Conservation (phyloP, 2,888 invertebrate species). For the Chelonus formosanus region DNA sequence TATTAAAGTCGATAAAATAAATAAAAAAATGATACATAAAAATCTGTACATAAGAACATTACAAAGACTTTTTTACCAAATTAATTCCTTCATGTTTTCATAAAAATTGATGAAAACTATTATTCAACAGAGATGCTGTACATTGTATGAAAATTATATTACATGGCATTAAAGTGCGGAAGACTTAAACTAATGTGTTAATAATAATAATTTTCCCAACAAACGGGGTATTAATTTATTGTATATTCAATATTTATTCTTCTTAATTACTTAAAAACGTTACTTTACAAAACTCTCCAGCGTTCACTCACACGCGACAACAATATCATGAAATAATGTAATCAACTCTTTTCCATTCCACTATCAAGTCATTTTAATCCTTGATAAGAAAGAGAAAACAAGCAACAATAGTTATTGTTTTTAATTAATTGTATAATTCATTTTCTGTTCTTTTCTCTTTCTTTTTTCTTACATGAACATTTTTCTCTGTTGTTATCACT, state of each 20-base stretch:
- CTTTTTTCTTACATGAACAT: slow-evolving; percentile 1
- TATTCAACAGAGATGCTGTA: background rate
- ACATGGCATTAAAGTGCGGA: background rate
- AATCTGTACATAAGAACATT: too few relatives aligned
- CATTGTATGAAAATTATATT: background rate
- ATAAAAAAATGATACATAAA: too few relatives aligned
- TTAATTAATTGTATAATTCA: background rate
- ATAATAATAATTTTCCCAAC: background rate
- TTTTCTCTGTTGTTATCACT: background rate
- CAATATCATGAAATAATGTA: slow-evolving; percentile 24
- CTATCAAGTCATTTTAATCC: background rate
- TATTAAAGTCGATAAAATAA: too few relatives aligned
- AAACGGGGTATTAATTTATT: slow-evolving; percentile 17
- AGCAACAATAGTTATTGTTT: slow-evolving; percentile 13
- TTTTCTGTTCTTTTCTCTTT: background rate
- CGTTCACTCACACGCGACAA: slow-evolving; percentile 26
- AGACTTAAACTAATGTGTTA: background rate
- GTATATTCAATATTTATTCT: slow-evolving; percentile 32
- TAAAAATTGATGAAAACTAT: background rate
- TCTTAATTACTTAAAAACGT: slow-evolving; percentile 24
- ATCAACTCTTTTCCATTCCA: slow-evolving; percentile 8
- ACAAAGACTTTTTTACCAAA: too few relatives aligned
- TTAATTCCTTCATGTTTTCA: background rate
- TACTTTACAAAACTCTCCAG: slow-evolving; percentile 32
- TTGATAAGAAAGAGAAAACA: background rate